A percentile compares a stretch with the other conserved stretches of the same genome.
Conservation (phyloP, 2,113 vertebrate genomes). For the Plectropomus leopardus region DNA sequence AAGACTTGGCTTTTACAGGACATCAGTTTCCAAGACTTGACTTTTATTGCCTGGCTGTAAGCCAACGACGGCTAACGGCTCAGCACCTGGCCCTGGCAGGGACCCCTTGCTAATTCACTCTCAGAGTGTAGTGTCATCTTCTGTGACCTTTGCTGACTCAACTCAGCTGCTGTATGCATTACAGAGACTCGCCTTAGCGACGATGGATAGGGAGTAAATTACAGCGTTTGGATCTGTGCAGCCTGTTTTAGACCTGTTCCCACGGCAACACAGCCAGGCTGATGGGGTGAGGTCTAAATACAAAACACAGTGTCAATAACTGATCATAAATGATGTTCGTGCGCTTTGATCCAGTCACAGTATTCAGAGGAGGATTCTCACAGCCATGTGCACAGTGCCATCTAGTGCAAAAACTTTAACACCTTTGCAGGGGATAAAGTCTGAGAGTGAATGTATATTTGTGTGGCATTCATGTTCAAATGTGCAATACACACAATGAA, state of each 20-base stretch:
- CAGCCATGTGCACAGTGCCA: slow-evolving; percentile 80
- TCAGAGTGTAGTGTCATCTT: slow-evolving; percentile 51
- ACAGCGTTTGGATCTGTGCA: slow-evolving; percentile 11
- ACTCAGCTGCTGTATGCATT: slow-evolving; percentile 52
- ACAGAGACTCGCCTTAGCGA: slow-evolving; percentile 17
- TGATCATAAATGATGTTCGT: slow-evolving; percentile 59
- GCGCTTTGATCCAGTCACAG: slow-evolving; percentile 35
- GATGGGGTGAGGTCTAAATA: slow-evolving; percentile 59
- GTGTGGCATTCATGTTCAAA: background rate
- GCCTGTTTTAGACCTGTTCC: slow-evolving; percentile 38
- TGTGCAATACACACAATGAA: background rate
- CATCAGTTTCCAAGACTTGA: slow-evolving; percentile 63
- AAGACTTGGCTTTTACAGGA: slow-evolving; percentile 67
- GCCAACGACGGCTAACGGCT: slow-evolving; percentile 60
- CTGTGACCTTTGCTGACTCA: slow-evolving; percentile 75
- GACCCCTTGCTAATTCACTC: slow-evolving; percentile 66
- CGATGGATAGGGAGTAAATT: slow-evolving; percentile 24
- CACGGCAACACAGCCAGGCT: slow-evolving; percentile 41
- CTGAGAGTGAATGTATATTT: background rate
- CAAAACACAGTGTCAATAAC: slow-evolving; percentile 64
- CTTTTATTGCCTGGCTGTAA: slow-evolving; percentile 66
- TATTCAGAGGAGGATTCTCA: background rate
- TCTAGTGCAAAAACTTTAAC: slow-evolving; percentile 67
- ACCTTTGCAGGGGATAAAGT: background rate
- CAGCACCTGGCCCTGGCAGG: slow-evolving; percentile 64